Conservation (phyloP, 2,113 vertebrate species). For the Brachypodius melanocephalos region DNA sequence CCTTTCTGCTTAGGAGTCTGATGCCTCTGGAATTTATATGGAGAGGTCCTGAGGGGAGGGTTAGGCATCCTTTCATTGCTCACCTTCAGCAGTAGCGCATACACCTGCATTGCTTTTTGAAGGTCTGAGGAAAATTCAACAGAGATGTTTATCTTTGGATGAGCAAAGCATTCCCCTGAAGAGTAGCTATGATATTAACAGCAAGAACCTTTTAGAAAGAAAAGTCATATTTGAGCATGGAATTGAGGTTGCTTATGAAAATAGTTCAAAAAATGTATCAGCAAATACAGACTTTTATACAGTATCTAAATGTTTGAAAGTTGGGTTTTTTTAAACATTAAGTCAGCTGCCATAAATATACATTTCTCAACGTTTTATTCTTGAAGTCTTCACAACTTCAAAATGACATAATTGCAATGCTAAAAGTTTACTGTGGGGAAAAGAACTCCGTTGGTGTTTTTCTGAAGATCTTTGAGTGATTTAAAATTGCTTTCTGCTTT, state of each 20-base stretch:
- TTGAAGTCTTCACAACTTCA: background rate
- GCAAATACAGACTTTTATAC: background rate
- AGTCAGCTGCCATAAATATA: background rate
- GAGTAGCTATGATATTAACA: background rate
- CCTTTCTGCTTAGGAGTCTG: background rate
- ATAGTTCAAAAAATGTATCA: background rate
- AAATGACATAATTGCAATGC: background rate
- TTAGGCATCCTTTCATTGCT: background rate
- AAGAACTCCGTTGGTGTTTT: background rate
- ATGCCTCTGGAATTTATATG: background rate
- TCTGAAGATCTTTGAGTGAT: background rate
- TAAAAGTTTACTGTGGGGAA: background rate
- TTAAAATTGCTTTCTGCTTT: background rate
- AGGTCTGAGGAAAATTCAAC: background rate
- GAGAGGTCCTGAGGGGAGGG: background rate
- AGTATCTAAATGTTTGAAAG: background rate
- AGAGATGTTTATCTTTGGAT: background rate
- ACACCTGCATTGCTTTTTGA: background rate
- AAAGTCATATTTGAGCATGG: background rate
- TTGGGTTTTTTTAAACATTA: rapidly evolving
- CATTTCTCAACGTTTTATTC: background rate
- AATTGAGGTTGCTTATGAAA: background rate
- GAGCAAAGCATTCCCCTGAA: background rate
- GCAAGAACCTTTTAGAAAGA: background rate
- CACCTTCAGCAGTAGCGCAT: background rate